Evolutionary conservation across 2,113 vertebrate species (phyloP), one percentile per base, ranked within the genome.

Genomic region (Dascyllus trimaculatus): DNA sequence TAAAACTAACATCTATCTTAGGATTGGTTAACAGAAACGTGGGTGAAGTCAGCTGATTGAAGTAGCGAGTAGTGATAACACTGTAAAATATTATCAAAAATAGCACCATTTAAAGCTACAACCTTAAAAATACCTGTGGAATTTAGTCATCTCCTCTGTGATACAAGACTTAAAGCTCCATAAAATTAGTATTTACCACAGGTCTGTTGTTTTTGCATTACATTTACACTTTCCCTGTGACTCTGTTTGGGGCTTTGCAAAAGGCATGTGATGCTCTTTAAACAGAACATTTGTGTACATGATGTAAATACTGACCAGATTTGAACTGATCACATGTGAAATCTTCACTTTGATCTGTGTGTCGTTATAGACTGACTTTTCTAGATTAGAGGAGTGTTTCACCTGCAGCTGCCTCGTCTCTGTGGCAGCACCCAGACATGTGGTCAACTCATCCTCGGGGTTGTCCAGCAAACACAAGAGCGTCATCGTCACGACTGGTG

Each of bases 281-380:
- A 10, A 67, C 51, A 18, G 29, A 53, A 46, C 21, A 24, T 40
- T 14, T 3, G 18, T 82, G 75, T 82, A 84, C 53, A 87, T 69
- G 0, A 49, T 87, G 86, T 90, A 85, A 78, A 85, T 87, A 85
- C 29, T 32, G 11, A 81, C 4, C 14, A 62, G 21, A 59, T 60
- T 14, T 0, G 22, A 35, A 65, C 22, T 35, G 45, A 49, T 62
- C 11, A 57, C 13, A 70, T 32, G 48, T 53, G 5, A 58, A 69
- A 57, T 56, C 49, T 29, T 24, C 49, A 65, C 53, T 38, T 52
- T 22, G 11, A 7, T 66, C 40, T 66, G 10, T 56, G 53, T 56
- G 43, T 15, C 57, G 58, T 74, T 57, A 26, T 48, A 71, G 51
- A 32, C 21, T 6, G 14, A 59, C 52, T 60, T 72, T 71, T 81